phyloP scores from a whole-genome alignment of 2,797 vertebrate genomes.

The Pristis pectinata region DNA sequence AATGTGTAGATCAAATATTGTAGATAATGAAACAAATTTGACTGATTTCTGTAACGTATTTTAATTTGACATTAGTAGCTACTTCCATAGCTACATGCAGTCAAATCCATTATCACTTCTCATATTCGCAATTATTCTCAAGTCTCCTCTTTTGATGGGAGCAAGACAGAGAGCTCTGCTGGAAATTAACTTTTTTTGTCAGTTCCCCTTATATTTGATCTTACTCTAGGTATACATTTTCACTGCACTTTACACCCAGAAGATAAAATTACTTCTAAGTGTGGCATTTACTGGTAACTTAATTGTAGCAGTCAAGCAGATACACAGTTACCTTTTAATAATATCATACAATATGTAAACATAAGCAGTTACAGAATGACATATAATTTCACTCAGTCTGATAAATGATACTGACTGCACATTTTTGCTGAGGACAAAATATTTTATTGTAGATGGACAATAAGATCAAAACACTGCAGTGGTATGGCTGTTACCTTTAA shows the following conservation, averaged over 20 bases:
- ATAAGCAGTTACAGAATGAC: not conserved
- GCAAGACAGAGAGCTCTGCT: not conserved
- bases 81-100: not conserved
- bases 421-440: not conserved
- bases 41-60: not conserved
- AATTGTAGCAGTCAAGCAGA: not conserved
- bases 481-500: conserved; percentile 3
- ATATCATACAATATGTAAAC: not conserved
- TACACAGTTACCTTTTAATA: not conserved
- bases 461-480: not conserved
- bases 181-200: not conserved
- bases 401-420: not conserved
- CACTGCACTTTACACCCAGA: not conserved
- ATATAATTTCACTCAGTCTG: not conserved
- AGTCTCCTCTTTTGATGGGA: not conserved
- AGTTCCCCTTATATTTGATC: not conserved
- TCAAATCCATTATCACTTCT: not conserved
- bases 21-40: not conserved
- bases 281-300: not conserved
- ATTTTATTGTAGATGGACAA: not conserved
- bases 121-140: not conserved
- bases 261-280: not conserved
- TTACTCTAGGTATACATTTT: not conserved
- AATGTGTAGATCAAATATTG: not conserved
- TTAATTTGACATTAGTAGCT: not conserved